phyloP scores from a whole-genome alignment of 2,113 vertebrate species.

The Grammomys dolichurus region DNA sequence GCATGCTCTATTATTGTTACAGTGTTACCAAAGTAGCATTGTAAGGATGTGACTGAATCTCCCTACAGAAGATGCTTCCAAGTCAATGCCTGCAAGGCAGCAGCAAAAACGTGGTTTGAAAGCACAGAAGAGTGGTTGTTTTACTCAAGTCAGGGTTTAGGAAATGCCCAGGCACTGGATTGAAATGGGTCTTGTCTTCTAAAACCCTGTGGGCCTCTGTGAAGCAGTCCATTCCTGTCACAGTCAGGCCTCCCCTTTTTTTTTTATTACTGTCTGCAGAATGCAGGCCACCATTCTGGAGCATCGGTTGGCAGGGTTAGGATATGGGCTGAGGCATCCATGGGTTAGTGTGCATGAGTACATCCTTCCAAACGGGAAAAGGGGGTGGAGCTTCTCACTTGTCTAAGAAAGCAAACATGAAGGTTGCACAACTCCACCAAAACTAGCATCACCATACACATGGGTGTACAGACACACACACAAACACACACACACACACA shows the following conservation, averaged over 20 bases:
- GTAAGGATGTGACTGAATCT: slow-evolving; percentile 40
- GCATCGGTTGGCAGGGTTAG: not conserved
- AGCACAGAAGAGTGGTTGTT: not conserved
- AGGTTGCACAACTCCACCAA: not conserved
- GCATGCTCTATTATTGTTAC: slow-evolving; percentile 33
- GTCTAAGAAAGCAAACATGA: not conserved
- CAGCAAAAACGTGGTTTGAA: not conserved
- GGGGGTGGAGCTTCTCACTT: not conserved
- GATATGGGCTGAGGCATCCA: not conserved
- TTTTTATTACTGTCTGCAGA: not conserved
- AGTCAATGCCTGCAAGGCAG: slow-evolving; percentile 59
- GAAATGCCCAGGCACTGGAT: not conserved
- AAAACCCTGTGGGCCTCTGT: not conserved
- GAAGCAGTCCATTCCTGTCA: not conserved
- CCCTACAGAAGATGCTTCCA: not conserved
- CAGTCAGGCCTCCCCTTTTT: not conserved
- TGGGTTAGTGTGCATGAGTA: rapidly evolving
- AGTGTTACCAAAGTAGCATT: not conserved
- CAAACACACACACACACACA: not conserved
- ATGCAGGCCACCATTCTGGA: not conserved
- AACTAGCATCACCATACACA: too few relatives aligned
- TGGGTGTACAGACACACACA: not conserved
- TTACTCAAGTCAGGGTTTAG: not conserved
- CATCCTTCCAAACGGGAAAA: not conserved
- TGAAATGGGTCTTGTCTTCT: not conserved